These are phyloP conservation scores for Rhodeus uyekii DNA, from an alignment of 2,797 vertebrate genomes.

Conservation along the genomic window DNA sequence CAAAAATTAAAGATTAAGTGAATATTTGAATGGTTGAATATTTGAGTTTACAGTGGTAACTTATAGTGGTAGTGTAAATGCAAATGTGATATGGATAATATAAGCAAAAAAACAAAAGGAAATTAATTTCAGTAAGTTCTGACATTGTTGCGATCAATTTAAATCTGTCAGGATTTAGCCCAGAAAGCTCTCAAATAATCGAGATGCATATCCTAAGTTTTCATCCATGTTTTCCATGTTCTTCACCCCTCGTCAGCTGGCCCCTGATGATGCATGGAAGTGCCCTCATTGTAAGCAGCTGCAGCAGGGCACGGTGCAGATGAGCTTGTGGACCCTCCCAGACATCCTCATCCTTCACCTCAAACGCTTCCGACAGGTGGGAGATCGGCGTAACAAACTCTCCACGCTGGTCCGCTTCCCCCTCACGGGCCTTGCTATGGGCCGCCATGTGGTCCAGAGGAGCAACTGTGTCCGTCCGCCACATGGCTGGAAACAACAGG, in stretches of 20 bases:
- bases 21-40: too few species aligned
- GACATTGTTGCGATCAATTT: neutral
- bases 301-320: constrained; percentile 85
- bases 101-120: neutral
- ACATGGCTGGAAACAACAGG: constrained; percentile 65
- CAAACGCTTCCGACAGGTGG: constrained; percentile 86
- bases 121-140: neutral
- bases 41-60: too few species aligned
- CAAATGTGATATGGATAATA: neutral
- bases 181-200: neutral
- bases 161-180: neutral
- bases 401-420: constrained; percentile 90
- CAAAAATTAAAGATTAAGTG: too few species aligned
- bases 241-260: too few species aligned
- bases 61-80: neutral
- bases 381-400: constrained; percentile 88
- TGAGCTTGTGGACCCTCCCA: constrained; percentile 87
- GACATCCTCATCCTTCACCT: constrained; percentile 90
- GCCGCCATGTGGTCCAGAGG: constrained; percentile 86
- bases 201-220: neutral
- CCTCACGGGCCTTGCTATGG: constrained; percentile 86
- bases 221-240: neutral
- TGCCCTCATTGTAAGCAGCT: constrained; percentile 85
- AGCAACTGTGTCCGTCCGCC: constrained; percentile 61
- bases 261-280: constrained; percentile 85